Evolutionary conservation across 1,140 invertebrate genomes (phyloP), one percentile per base, ranked within the genome.

Genomic region (Cydia amplana): DNA sequence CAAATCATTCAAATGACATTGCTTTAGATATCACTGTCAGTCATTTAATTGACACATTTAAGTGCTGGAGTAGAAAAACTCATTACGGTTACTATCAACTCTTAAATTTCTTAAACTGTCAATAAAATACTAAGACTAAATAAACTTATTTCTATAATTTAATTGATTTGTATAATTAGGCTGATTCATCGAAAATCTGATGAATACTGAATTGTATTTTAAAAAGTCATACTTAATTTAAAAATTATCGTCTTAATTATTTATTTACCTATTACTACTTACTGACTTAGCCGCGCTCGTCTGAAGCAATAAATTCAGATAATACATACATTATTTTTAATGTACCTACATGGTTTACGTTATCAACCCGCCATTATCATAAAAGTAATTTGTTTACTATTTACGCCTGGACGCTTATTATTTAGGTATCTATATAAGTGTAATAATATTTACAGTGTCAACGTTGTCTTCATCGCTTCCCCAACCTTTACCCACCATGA

Each of bases 401-500:
- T 23, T 60, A 10, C 20, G 9, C 16, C 20, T 10, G 18, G 43
- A 46, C 20, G 51, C 16, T 18, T 55, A 18, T n/a, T 23, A 23
- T 23, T 9, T 60, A 60, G n/a, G n/a, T n/a, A n/a, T n/a, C n/a
- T 60, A 6, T 12, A 60, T n/a, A 18, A n/a, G 7, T 60, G 7
- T 23, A 60, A 60, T 23, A 60, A 6, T 2, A 10, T 76, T 85
- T 85, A 51, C 81, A 95, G 95, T 10, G 89, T 96, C 0, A 90
- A 93, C 60, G 94, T 92, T 7, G 92, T 95, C 0, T 81, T 95
- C 49, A 93, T 96, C 18, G 90, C 93, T 0, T 94, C 95, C 1
- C 95, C 95, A 5, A 95, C 95, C 0, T 93, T 82, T 77, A 94
- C 94, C 0, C 95, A 96, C 82, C 94, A 95, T 80, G 81, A 90